These are phyloP conservation scores for Sapayoa aenigma DNA, from an alignment of 2,113 vertebrate species.

Conservation along the genomic window DNA sequence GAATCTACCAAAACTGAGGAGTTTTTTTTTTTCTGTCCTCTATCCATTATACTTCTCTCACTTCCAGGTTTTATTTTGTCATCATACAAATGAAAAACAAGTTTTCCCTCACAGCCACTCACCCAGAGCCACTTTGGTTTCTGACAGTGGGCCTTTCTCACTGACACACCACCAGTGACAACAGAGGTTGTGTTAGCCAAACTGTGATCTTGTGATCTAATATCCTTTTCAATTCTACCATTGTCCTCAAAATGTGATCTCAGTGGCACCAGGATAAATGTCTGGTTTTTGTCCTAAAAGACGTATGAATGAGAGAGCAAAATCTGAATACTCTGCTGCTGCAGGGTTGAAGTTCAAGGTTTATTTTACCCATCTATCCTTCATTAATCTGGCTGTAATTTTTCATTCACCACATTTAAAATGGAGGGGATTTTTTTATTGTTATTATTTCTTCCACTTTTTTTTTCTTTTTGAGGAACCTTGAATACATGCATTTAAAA, in stretches of 20 bases:
- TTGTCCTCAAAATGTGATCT: slow-evolving; percentile 33
- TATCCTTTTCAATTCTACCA: background rate
- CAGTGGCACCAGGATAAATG: background rate
- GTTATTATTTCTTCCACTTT: background rate
- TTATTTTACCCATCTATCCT: background rate
- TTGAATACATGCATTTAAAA: background rate
- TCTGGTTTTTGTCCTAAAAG: background rate
- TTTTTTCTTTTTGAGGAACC: background rate
- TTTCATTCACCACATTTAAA: background rate
- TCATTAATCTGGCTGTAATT: background rate
- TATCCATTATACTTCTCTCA: background rate
- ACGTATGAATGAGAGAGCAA: background rate
- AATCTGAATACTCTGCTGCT: background rate
- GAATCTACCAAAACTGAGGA: background rate
- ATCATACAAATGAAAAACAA: background rate
- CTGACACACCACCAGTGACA: background rate
- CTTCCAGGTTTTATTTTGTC: background rate
- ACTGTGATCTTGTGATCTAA: background rate
- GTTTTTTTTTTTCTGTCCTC: background rate
- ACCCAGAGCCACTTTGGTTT: background rate
- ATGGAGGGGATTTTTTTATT: rapidly evolving
- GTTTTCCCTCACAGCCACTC: background rate
- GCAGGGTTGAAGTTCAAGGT: background rate
- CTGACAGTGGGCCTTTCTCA: slow-evolving; percentile 23
- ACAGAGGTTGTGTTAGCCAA: background rate